A percentile compares a stretch with the other conserved stretches of the same genome.
These are phyloP conservation scores for Albula glossodonta DNA, from an alignment of 2,113 vertebrate genomes.

Conservation along the genomic window DNA sequence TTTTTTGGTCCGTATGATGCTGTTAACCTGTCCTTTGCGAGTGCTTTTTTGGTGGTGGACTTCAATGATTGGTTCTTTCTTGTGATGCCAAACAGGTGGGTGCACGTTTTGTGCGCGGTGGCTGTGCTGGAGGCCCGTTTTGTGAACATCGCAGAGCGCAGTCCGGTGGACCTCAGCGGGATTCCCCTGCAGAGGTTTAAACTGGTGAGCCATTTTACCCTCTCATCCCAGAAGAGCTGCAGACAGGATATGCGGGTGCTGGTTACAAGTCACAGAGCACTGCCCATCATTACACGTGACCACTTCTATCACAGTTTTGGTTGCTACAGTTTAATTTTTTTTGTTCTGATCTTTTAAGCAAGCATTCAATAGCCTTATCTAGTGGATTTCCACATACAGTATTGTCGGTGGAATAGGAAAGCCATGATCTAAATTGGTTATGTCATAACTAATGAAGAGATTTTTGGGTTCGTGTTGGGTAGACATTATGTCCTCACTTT, in stretches of 20 bases:
- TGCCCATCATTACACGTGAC: background rate
- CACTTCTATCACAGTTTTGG: background rate
- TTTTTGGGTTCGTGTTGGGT: too few species aligned
- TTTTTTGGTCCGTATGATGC: background rate
- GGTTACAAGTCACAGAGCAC: background rate
- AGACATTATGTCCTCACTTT: too few species aligned
- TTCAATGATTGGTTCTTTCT: background rate
- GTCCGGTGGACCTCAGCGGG: constrained; percentile 90
- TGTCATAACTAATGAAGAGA: too few species aligned
- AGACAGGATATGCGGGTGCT: background rate
- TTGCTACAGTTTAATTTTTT: background rate
- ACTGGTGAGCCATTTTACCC: constrained; percentile 73
- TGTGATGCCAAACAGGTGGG: constrained; percentile 77
- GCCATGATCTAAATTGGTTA: background rate
- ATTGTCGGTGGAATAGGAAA: background rate
- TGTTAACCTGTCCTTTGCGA: background rate
- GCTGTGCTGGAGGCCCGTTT: constrained; percentile 94
- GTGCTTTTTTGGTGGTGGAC: background rate
- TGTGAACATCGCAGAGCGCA: constrained; percentile 86
- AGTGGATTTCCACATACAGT: background rate
- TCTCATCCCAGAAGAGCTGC: background rate
- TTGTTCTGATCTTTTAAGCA: background rate
- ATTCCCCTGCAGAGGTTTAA: constrained; percentile 90
- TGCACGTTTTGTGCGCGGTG: constrained; percentile 95
- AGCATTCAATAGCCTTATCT: background rate